phyloP scores from a whole-genome alignment of 2,888 invertebrate species.

The Aleiodes leptofemur region DNA sequence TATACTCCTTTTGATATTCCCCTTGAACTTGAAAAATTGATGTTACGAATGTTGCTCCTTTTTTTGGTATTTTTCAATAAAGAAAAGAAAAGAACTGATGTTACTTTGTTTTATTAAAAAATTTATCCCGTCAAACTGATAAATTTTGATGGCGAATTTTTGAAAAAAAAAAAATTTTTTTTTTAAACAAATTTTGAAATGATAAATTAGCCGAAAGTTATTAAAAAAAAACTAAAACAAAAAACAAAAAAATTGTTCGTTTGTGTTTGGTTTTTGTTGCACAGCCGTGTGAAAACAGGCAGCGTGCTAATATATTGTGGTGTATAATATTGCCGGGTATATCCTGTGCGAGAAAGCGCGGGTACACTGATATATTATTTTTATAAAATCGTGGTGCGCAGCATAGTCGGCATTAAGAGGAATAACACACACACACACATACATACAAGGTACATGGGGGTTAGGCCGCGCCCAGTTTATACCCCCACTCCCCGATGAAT shows the following conservation, averaged over 20 bases:
- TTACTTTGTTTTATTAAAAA: too few relatives aligned
- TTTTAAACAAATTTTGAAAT: constrained; percentile 3
- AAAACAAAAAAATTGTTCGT: constrained; percentile 14
- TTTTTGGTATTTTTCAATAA: too few relatives aligned
- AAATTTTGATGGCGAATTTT: neutral
- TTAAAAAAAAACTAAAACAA: neutral
- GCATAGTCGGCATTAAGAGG: constrained; percentile 74
- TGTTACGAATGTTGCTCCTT: too few relatives aligned
- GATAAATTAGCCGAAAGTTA: constrained; percentile 12
- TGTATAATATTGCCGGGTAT: constrained; percentile 61
- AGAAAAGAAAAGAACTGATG: too few relatives aligned
- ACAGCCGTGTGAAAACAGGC: constrained; percentile 52
- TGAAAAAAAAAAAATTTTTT: neutral
- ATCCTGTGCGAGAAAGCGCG: constrained; percentile 68
- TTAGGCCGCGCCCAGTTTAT: constrained; percentile 75
- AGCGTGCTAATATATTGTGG: constrained; percentile 52
- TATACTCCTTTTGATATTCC: neutral
- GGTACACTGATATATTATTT: constrained; percentile 70
- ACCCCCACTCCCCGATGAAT: constrained; percentile 64
- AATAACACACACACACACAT: too few relatives aligned
- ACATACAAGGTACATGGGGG: constrained; percentile 66
- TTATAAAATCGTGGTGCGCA: constrained; percentile 72
- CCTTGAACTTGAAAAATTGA: too few relatives aligned
- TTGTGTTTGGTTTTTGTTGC: constrained; percentile 21
- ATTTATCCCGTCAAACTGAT: too few relatives aligned